phyloP scores from a whole-genome alignment of 2,797 vertebrate genomes.

The Scleropages formosus region DNA sequence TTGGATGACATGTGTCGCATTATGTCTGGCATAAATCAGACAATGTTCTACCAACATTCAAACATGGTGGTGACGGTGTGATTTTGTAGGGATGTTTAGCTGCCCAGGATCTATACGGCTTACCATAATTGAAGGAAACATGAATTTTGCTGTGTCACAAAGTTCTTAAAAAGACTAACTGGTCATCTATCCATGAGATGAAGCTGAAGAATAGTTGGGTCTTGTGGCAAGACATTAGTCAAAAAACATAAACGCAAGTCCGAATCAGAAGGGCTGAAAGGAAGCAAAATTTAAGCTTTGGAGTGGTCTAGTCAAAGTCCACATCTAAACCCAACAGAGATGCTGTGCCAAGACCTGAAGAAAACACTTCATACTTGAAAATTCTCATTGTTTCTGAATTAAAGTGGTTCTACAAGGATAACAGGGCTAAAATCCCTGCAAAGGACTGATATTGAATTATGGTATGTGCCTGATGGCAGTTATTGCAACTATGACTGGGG shows the following conservation, averaged over 20 bases:
- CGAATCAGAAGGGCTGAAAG: not conserved
- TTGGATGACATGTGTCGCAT: not conserved
- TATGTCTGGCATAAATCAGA: not conserved
- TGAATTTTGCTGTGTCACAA: not conserved
- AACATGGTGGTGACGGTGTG: not conserved
- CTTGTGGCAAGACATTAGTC: no score
- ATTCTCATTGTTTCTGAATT: not conserved
- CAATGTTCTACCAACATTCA: slow-evolving; percentile 6
- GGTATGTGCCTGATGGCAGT: not conserved
- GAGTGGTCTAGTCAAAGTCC: not conserved
- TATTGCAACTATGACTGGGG: not conserved
- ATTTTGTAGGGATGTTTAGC: not conserved
- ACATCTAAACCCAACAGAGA: not conserved
- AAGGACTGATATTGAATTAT: not conserved
- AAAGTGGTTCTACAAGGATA: not conserved
- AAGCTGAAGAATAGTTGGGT: no score
- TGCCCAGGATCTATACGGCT: not conserved
- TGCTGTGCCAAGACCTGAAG: not conserved
- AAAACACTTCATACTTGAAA: not conserved
- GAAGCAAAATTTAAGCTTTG: not conserved
- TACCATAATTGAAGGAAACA: not conserved
- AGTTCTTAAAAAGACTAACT: no score
- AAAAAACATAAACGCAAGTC: not conserved
- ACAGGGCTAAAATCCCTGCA: no score
- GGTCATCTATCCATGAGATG: no score